phyloP scores from a whole-genome alignment of 2,888 invertebrate species.

The Diarsia rubi region DNA sequence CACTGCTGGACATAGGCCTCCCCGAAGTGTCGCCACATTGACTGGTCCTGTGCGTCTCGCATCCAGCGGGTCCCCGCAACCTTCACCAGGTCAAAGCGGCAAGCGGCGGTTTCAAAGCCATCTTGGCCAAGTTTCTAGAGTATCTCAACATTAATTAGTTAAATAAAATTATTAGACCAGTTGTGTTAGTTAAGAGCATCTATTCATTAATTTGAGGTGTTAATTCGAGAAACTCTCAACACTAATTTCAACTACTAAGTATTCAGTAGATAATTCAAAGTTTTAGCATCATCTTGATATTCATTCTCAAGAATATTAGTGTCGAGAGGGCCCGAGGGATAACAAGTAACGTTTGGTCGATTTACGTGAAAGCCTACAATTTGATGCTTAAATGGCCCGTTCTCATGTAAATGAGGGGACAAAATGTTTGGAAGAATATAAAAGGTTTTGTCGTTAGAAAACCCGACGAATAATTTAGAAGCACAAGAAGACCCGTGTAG shows the following conservation, averaged over 20 bases:
- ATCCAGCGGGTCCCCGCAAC: no score
- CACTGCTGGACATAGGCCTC: no score
- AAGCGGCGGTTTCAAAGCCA: no score
- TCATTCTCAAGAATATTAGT: conserved; percentile 2
- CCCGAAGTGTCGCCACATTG: no score
- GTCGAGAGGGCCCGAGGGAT: neutral
- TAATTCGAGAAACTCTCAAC: neutral
- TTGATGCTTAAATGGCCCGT: conserved; percentile 37
- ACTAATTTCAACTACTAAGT: neutral
- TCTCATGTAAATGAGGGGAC: conserved; percentile 43
- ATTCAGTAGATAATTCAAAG: neutral
- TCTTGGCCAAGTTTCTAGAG: no score
- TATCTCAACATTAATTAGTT: neutral
- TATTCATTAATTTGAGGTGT: neutral
- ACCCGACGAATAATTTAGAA: conserved; percentile 10
- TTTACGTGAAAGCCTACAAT: conserved; percentile 35
- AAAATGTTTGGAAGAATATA: conserved; percentile 30
- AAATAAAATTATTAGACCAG: neutral
- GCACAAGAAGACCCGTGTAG: conserved; percentile 2
- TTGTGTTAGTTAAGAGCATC: neutral
- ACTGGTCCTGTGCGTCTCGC: no score
- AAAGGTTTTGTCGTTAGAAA: conserved; percentile 32
- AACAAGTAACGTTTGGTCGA: conserved; percentile 22
- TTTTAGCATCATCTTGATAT: conserved; percentile 1
- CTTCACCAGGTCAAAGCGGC: no score